Percentiles rank a stretch among this genome's conserved stretches.
phyloP scores from a whole-genome alignment of 2,888 invertebrate genomes.

The Desoria tigrina region DNA sequence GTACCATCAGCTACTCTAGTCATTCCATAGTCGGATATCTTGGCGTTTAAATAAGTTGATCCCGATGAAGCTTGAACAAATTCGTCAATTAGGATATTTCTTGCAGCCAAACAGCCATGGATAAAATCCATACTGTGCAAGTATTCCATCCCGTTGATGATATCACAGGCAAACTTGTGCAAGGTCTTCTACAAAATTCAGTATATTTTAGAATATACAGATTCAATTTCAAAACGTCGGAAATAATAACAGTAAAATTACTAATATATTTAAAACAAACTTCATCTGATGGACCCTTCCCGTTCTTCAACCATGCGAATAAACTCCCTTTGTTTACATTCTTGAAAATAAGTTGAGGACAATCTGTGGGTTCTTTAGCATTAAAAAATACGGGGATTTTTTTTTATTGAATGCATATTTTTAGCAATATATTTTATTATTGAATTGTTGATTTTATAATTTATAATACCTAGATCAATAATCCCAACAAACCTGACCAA shows the following conservation, averaged over 20 bases:
- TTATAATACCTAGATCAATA: slow-evolving; percentile 20
- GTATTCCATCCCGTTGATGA: slow-evolving; percentile 36
- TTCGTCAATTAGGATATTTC: slow-evolving; percentile 36
- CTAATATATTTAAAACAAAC: too few relatives aligned
- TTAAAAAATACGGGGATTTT: too few relatives aligned
- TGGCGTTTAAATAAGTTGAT: slow-evolving; percentile 31
- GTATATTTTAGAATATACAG: not conserved
- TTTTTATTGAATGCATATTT: too few relatives aligned
- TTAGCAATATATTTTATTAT: too few relatives aligned
- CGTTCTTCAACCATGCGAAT: not conserved
- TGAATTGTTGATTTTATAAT: too few relatives aligned
- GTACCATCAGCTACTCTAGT: slow-evolving; percentile 20
- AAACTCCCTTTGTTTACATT: not conserved
- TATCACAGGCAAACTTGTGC: slow-evolving; percentile 31
- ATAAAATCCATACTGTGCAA: slow-evolving; percentile 32
- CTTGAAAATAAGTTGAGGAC: slow-evolving; percentile 15
- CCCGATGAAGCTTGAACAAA: not conserved
- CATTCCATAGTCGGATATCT: slow-evolving; percentile 40
- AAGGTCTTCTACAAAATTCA: slow-evolving; percentile 19
- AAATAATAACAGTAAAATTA: too few relatives aligned
- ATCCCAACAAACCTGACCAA: slow-evolving; percentile 25
- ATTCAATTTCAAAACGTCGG: not conserved
- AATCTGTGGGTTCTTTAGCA: not conserved
- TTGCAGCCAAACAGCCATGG: slow-evolving; percentile 42
- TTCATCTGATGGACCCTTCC: not conserved